Evolutionary conservation across 2,888 invertebrate genomes (phyloP).

Genomic region (Thecophora atra): DNA sequence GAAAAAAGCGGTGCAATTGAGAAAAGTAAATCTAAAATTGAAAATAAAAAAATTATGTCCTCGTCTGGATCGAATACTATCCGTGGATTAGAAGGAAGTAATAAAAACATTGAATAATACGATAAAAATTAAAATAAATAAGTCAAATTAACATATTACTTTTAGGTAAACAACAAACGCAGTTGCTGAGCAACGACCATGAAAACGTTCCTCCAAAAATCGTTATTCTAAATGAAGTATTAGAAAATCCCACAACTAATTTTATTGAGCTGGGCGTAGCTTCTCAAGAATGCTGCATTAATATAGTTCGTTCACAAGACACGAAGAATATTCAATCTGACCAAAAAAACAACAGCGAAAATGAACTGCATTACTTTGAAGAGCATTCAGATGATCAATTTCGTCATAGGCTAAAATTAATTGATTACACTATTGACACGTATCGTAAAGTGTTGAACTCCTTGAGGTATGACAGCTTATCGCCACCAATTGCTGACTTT

Average conservation of each 20-base stretch:
- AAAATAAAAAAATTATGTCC: not conserved
- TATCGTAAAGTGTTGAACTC: conserved; percentile 48
- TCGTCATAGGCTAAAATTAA: conserved; percentile 46
- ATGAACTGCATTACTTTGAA: conserved; percentile 51
- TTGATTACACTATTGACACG: conserved; percentile 51
- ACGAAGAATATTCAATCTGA: conserved; percentile 9
- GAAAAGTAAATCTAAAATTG: conserved; percentile 6
- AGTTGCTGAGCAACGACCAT: not conserved
- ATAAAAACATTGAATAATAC: not conserved
- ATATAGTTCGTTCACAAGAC: conserved; percentile 39
- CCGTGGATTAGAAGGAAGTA: not conserved
- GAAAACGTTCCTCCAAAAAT: conserved; percentile 46
- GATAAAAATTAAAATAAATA: not conserved
- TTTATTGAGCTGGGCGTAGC: conserved; percentile 53
- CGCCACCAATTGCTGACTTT: not conserved
- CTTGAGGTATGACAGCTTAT: conserved; percentile 44
- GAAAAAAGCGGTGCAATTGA: conserved; percentile 9
- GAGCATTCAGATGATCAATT: conserved; percentile 47
- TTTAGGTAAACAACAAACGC: not conserved
- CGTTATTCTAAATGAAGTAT: conserved; percentile 56
- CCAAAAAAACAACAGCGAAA: not conserved
- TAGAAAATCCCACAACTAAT: conserved; percentile 56
- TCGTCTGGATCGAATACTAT: not conserved
- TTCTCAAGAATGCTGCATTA: conserved; percentile 16
- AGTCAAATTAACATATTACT: not conserved